Evolutionary conservation across 2,888 invertebrate genomes (phyloP).

Genomic region (Synanthedon formicaeformis): DNA sequence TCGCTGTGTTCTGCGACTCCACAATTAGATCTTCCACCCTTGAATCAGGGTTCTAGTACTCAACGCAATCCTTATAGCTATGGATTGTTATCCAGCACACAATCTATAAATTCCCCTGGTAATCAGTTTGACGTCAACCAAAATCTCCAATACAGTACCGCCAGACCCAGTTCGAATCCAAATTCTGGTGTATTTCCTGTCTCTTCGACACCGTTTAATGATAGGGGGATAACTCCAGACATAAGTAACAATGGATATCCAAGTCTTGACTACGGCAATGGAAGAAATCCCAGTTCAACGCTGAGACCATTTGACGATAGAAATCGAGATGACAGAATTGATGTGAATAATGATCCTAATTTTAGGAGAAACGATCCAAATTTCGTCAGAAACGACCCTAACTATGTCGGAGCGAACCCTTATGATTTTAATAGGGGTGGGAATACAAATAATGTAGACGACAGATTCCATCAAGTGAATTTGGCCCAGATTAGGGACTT

Average conservation of each 20-base stretch:
- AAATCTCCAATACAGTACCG: constrained; percentile 44
- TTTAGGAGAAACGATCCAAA: constrained; percentile 64
- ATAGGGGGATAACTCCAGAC: constrained; percentile 45
- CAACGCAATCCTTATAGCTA: constrained; percentile 43
- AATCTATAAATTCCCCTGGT: constrained; percentile 45
- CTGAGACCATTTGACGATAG: constrained; percentile 37
- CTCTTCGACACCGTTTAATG: constrained; percentile 44
- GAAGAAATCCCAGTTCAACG: constrained; percentile 40
- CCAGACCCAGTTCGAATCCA: constrained; percentile 28
- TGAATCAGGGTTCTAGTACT: constrained; percentile 37
- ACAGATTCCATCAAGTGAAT: constrained; percentile 51
- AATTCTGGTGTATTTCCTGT: constrained; percentile 38
- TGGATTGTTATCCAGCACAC: constrained; percentile 48
- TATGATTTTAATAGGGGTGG: constrained; percentile 51
- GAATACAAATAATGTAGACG: constrained; percentile 45
- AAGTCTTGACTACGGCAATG: constrained; percentile 37
- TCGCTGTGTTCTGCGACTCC: constrained; percentile 27
- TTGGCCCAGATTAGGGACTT: constrained; percentile 68
- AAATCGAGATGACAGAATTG: constrained; percentile 55
- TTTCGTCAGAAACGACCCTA: constrained; percentile 57
- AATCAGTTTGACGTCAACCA: constrained; percentile 47
- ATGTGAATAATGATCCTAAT: constrained; percentile 56
- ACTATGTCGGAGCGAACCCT: constrained; percentile 35
- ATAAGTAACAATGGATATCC: constrained; percentile 62
- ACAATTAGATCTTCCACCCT: constrained; percentile 71